Evolutionary conservation across 2,797 vertebrate genomes (phyloP).

Genomic region (Euphonia xanthogaster): DNA sequence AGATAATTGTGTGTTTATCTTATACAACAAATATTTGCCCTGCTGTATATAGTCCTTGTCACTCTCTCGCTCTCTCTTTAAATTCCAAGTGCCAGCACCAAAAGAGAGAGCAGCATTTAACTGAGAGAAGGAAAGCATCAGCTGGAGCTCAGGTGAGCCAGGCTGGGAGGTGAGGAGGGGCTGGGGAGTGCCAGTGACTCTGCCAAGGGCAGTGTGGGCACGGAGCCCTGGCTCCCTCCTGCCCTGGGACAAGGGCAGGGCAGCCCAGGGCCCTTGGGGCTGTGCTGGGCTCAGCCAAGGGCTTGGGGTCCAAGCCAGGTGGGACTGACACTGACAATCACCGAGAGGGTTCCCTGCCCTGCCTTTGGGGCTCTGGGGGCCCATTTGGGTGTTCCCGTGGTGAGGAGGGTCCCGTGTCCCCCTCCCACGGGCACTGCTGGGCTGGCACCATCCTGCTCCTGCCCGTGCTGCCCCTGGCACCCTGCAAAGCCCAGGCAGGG

Average conservation of each 20-base stretch:
- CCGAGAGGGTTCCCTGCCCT: rapidly evolving
- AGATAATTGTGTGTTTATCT: constrained; percentile 79
- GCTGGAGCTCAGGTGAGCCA: neutral
- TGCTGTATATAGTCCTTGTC: constrained; percentile 14
- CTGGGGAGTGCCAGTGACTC: neutral
- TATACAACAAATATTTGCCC: constrained; percentile 73
- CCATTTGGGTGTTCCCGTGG: rapidly evolving
- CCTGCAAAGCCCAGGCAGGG: neutral
- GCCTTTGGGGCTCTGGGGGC: rapidly evolving
- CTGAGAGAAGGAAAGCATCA: neutral
- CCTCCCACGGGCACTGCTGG: rapidly evolving
- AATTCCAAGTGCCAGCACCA: constrained; percentile 39
- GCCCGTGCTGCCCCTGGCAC: rapidly evolving
- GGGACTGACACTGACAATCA: rapidly evolving
- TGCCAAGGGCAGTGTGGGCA: neutral
- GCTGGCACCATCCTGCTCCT: neutral
- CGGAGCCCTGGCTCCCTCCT: rapidly evolving
- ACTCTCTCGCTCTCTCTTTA: constrained; percentile 6
- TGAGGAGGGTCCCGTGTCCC: rapidly evolving
- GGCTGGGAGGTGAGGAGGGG: neutral
- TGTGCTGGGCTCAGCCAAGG: neutral
- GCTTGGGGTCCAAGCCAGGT: rapidly evolving
- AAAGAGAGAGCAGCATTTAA: neutral
- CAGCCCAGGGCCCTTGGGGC: too few relatives aligned
- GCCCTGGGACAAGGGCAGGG: rapidly evolving